Evolutionary conservation across 1,140 invertebrate species (phyloP), one percentile per base, ranked within the genome.

Genomic region (Papilio glaucus): DNA sequence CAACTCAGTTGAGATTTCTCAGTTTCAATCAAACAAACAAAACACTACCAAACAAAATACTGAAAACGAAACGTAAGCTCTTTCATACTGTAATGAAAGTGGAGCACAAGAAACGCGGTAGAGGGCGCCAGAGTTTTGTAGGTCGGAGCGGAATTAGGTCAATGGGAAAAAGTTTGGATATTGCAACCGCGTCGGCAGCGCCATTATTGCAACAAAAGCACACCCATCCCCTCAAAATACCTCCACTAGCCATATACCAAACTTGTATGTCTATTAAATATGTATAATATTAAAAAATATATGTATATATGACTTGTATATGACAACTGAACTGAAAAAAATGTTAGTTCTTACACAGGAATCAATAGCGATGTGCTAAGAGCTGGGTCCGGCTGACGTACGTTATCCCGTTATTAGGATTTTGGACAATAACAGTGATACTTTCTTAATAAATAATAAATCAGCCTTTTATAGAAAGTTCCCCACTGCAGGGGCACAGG

Each of bases 1-100:
- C 6, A 33, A 33, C 29, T 33, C 29, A 33, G 29, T 57, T 24
- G 21, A 57, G 24, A 57, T 57, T 26, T 21, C 49, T 57, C 21
- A 57, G 9, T 57, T 57, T 21, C 49, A 57, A 57, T 57, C 49
- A 57, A 57, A 57, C 49, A 57, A 57, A 57, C 49, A 57, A 57
- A 57, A 24, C 18, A 57, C 18, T 26, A 13, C 9, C 18, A 49
- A 21, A 49, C 18, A 21, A 21, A 49, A 15, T 15, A 24, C 42
- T n/a, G n/a, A 45, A 18, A 41, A 41, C 39, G 12, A 13, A 57
- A 57, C 49, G 49, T 57, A 57, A 24, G 49, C 49, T 41, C 39
- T 57, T 57, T 18, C 49, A 57, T 57, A 24, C 49, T 57, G 21
- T 53, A 26, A 57, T 26, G 49, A 57, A 57, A 57, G 21, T 57